Conservation (phyloP, 1,140 invertebrate genomes). For the Leptestheria dahalacensis region DNA sequence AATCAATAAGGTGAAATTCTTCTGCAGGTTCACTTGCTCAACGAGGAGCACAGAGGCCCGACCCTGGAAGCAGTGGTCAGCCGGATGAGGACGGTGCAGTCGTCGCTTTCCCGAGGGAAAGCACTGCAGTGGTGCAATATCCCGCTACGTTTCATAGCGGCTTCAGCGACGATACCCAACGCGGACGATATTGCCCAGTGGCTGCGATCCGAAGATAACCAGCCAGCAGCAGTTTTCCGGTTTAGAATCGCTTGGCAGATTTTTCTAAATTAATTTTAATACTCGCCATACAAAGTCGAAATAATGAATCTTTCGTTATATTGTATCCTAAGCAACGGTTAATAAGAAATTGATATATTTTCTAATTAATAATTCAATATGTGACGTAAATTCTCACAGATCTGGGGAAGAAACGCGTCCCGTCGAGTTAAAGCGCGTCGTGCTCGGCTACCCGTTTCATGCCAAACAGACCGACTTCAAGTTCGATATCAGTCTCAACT, state of each 20-base stretch:
- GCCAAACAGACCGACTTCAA: conserved; percentile 41
- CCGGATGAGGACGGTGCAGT: conserved; percentile 44
- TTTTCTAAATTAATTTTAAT: background rate
- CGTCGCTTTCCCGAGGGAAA: conserved; percentile 20
- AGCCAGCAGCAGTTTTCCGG: conserved; percentile 23
- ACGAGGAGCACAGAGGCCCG: conserved; percentile 50
- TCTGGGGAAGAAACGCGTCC: conserved; percentile 52
- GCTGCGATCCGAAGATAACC: conserved; percentile 33
- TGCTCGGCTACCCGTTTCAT: conserved; percentile 46
- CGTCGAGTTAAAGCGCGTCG: conserved; percentile 51
- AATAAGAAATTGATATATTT: too few relatives aligned
- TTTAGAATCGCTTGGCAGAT: background rate
- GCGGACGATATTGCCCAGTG: conserved; percentile 56
- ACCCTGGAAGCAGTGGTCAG: conserved; percentile 63
- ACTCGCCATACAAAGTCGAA: too few relatives aligned
- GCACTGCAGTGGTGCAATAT: background rate
- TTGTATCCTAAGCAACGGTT: too few relatives aligned
- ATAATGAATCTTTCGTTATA: too few relatives aligned
- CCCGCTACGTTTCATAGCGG: conserved; percentile 46
- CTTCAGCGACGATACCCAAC: conserved; percentile 65
- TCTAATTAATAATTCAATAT: background rate
- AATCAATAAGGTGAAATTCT: background rate
- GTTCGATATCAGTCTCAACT: conserved; percentile 59
- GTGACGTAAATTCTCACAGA: conserved; percentile 28
- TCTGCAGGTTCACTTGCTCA: conserved; percentile 44